Evolutionary conservation across 2,113 vertebrate genomes (phyloP), one percentile per base, ranked within the genome.

Genomic region (Nematolebias whitei): DNA sequence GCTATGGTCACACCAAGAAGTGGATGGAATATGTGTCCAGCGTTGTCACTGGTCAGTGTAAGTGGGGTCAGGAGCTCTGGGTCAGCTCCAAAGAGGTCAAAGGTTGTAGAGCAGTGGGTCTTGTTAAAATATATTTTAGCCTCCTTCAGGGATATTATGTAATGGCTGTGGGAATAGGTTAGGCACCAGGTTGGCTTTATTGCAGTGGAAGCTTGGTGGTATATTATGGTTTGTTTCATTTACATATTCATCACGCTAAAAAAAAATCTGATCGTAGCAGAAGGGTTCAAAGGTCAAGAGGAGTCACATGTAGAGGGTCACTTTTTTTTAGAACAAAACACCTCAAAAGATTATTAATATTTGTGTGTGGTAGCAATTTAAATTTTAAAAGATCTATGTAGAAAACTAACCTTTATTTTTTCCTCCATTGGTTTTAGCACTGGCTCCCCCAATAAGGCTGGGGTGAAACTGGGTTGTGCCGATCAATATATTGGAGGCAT

Each of bases 91-190:
- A 74, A 85, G 78, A 78, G 87, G 89, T 89, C 76, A 90, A 77
- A 84, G 89, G 87, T 91, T 76, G 60, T 24, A 59, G 80, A 83
- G 86, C 85, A 80, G 79, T 58, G 84, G 85, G 87, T 88, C 90
- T 90, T 90, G 88, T 93, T 91, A 92, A 93, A 93, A 91, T 89
- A 81, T 85, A 84, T 92, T 91, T 93, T 91, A 90, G 82, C 83
- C 85, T 88, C 86, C 88, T 90, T 88, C 78, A 81, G 91, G 88
- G 90, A 88, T 88, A 75, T 90, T 90, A 89, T 88, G 87, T 89
- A 89, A 90, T 90, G 85, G 85, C 85, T 89, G 45, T 74, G 91
- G 86, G 87, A 90, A 82, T 85, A 88, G 67, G 80, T 82, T 65
- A 65, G 72, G 61, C 62, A 83, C 40, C 54, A 67, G 67, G 61